phyloP scores from a whole-genome alignment of 2,888 invertebrate genomes.

The Xestia sexstrigata region DNA sequence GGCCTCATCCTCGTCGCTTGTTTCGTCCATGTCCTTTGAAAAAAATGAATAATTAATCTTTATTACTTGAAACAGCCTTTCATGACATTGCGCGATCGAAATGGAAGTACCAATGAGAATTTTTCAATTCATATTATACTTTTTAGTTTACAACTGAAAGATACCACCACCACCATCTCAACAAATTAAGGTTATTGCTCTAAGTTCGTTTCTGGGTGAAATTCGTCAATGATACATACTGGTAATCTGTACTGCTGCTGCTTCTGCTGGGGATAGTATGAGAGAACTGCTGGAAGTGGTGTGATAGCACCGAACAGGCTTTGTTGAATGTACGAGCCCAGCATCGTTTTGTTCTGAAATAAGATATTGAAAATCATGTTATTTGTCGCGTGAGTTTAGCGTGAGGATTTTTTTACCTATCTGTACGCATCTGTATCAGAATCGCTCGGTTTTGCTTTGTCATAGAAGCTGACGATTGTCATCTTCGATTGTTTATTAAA shows the following conservation, averaged over 20 bases:
- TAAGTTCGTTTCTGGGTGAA: background rate
- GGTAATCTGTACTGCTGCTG: constrained; percentile 84
- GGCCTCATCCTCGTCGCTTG: constrained; percentile 84
- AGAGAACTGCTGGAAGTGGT: constrained; percentile 85
- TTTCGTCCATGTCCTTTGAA: constrained; percentile 87
- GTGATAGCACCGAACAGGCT: constrained; percentile 87
- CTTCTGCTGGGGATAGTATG: constrained; percentile 85
- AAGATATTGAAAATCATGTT: background rate
- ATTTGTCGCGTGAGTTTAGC: background rate
- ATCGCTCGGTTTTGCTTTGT: background rate
- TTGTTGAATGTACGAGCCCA: constrained; percentile 88
- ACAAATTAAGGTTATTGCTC: background rate
- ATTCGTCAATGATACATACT: constrained; percentile 72
- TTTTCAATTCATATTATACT: too few relatives aligned
- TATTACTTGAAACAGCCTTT: background rate
- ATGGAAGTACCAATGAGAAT: background rate
- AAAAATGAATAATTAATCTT: background rate
- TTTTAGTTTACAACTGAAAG: background rate
- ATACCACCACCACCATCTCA: background rate
- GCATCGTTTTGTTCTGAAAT: constrained; percentile 87
- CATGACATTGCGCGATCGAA: background rate
- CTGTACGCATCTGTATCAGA: background rate
- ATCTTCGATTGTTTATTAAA: background rate
- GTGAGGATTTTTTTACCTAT: background rate
- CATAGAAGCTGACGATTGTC: background rate